These are phyloP conservation scores for Temnothorax longispinosus DNA, from an alignment of 1,140 invertebrate genomes.

Conservation along the genomic window DNA sequence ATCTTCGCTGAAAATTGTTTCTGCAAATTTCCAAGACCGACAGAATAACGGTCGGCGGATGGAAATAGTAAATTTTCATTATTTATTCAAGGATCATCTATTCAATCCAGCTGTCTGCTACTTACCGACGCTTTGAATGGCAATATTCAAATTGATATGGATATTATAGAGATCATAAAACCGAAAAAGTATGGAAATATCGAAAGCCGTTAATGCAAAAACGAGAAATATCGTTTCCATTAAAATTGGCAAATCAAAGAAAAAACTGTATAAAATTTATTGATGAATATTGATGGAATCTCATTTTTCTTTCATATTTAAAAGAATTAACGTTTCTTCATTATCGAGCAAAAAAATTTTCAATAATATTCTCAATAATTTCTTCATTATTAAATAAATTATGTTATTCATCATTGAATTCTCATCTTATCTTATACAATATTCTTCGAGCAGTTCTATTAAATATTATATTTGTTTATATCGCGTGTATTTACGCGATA, in stretches of 20 bases:
- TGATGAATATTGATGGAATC: background rate
- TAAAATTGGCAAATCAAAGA: background rate
- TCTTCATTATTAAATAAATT: background rate
- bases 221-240: background rate
- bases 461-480: background rate
- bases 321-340: background rate
- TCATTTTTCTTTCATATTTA: background rate
- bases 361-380: background rate
- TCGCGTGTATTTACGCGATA: background rate
- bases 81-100: constrained; percentile 35
- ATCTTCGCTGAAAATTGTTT: constrained; percentile 57
- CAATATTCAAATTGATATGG: constrained; percentile 22
- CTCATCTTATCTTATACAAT: background rate
- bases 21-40: constrained; percentile 45
- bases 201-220: background rate
- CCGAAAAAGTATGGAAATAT: constrained; percentile 8
- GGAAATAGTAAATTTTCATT: constrained; percentile 45
- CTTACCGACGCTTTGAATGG: constrained; percentile 13
- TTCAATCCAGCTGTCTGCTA: constrained; percentile 25
- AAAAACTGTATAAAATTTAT: background rate
- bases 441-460: background rate
- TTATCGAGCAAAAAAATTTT: background rate
- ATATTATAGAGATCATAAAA: constrained; percentile 17
- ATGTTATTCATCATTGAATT: background rate
- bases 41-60: background rate